phyloP scores from a whole-genome alignment of 1,140 invertebrate genomes.

The Drosophila tristis region DNA sequence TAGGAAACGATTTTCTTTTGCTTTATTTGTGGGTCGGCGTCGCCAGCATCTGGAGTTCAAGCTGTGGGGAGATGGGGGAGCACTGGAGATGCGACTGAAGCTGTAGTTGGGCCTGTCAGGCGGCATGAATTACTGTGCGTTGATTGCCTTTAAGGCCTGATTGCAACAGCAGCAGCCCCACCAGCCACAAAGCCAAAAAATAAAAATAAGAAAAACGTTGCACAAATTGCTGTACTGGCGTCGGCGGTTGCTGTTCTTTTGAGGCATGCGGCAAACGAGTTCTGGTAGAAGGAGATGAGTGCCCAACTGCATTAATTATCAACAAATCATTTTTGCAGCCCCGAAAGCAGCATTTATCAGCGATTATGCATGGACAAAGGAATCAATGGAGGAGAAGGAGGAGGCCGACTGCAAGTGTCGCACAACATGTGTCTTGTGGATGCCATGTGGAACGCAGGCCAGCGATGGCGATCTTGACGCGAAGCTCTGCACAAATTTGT shows the following conservation, averaged over 20 bases:
- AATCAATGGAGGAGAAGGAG: not conserved
- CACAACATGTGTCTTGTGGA: slow-evolving; percentile 69
- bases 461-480: slow-evolving; percentile 49
- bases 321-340: slow-evolving; percentile 81
- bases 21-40: slow-evolving; percentile 21
- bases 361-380: slow-evolving; percentile 70
- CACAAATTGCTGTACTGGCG: slow-evolving; percentile 64
- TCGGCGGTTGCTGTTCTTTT: slow-evolving; percentile 50
- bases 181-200: slow-evolving; percentile 14
- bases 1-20: slow-evolving; percentile 45
- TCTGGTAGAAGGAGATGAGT: slow-evolving; percentile 26
- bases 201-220: slow-evolving; percentile 20
- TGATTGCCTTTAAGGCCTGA: slow-evolving; percentile 80
- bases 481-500: slow-evolving; percentile 42
- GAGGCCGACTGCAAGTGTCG: slow-evolving; percentile 59
- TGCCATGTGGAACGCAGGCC: slow-evolving; percentile 39
- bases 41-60: slow-evolving; percentile 16
- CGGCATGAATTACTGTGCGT: slow-evolving; percentile 78
- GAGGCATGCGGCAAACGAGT: slow-evolving; percentile 63
- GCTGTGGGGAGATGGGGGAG: not conserved
- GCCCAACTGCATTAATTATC: slow-evolving; percentile 76
- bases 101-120: slow-evolving; percentile 44
- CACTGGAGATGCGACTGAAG: slow-evolving; percentile 2
- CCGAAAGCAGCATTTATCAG: slow-evolving; percentile 78
- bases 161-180: slow-evolving; percentile 47